Evolutionary conservation across 92 coral and sea anemone species (phyloP), one percentile per base, ranked within the genome.

Genomic region (Zoanthus solanderi): DNA sequence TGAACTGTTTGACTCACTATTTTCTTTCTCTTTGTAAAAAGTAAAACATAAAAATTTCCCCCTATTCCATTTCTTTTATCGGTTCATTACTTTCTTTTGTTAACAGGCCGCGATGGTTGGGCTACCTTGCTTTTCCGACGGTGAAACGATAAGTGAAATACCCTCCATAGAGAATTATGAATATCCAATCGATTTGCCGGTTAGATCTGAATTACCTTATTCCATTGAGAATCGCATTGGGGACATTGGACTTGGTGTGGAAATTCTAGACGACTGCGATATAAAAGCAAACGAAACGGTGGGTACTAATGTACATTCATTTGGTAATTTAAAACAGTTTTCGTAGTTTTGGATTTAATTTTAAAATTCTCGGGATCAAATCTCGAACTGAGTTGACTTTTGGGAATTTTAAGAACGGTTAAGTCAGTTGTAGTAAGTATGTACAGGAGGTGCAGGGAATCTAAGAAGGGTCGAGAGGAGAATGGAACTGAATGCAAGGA

Each of bases 151-250:
- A 34, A 67, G 47, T 81, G 60, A 66, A 66, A 48, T 81, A 14
- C 60, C 85, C 6, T 81, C 85, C 42, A 47, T 81, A 60, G 85
- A 81, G n/a, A 81, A 81, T 50, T 81, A 81, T n/a, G 85, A 81
- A 66, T 81, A 81, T 16, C 10, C 75, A 6, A 46, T 81, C 60
- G 85, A 81, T 14, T 42, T 81, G 60, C 75, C 85, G 14, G 85
- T 81, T 28, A 81, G 66, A 46, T 65, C 85, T 5, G 85, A 81
- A 29, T 75, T 65, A 14, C 85, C 85, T 28, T 81, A 63, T 28
- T 81, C 75, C 50, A 65, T 81, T 6, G 85, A 81, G 31, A 81
- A 66, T 66, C 85, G 75, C 9, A 65, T 44, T 10, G 85, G 75
- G 13, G 85, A 81, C 28, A 81, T 81, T 44, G 85, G 74, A 23